Conservation (phyloP, 2,888 invertebrate species). For the Eupsilia transversa region DNA sequence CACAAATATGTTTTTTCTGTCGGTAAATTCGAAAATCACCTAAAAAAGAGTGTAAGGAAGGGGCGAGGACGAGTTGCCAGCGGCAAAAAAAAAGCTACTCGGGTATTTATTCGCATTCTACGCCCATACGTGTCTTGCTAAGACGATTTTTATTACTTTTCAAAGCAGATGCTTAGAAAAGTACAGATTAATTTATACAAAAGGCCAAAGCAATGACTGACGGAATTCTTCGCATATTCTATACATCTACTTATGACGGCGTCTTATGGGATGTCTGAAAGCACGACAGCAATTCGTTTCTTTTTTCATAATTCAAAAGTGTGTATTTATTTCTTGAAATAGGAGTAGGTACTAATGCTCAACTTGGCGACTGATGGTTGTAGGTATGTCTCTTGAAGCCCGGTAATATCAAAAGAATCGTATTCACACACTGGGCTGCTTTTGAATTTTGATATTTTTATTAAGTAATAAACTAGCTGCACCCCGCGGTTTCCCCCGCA, state of each 20-base stretch:
- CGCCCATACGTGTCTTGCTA: slow-evolving; percentile 81
- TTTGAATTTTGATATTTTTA: slow-evolving; percentile 7
- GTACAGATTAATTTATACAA: slow-evolving; percentile 82
- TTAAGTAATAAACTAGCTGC: too few relatives aligned
- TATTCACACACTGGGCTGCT: slow-evolving; percentile 8
- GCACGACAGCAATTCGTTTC: slow-evolving; percentile 29
- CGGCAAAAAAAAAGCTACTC: slow-evolving; percentile 67
- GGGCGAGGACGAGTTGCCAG: slow-evolving; percentile 55
- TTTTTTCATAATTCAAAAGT: slow-evolving; percentile 43
- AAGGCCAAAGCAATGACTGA: slow-evolving; percentile 77
- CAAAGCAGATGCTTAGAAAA: slow-evolving; percentile 82
- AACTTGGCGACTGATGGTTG: slow-evolving; percentile 23
- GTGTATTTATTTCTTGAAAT: slow-evolving; percentile 46
- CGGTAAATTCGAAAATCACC: slow-evolving; percentile 71
- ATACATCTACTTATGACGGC: slow-evolving; percentile 23
- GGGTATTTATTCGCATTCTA: slow-evolving; percentile 79
- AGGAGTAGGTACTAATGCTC: not conserved
- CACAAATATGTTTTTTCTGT: slow-evolving; percentile 77
- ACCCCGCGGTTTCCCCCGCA: too few relatives aligned
- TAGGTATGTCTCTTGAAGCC: slow-evolving; percentile 16
- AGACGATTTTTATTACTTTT: slow-evolving; percentile 89
- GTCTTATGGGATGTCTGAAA: slow-evolving; percentile 61
- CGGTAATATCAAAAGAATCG: slow-evolving; percentile 31
- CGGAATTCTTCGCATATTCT: slow-evolving; percentile 65
- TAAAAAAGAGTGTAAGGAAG: slow-evolving; percentile 61